Percentiles rank a stretch among this genome's conserved stretches.
Conservation (phyloP, 2,888 invertebrate genomes). For the Nephrotoma flavescens region DNA sequence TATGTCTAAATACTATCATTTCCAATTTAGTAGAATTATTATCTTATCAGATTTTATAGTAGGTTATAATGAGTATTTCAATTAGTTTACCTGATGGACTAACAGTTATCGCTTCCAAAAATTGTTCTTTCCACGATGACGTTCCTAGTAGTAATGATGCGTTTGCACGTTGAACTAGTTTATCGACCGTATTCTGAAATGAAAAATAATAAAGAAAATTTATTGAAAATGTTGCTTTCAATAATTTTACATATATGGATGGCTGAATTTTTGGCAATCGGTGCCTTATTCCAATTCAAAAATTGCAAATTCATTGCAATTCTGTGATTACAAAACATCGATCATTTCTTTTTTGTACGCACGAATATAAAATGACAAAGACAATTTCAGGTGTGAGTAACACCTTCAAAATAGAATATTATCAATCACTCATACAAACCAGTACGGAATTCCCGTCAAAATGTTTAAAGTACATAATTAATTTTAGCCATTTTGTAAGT, state of each 20-base stretch:
- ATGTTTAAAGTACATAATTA: too few species aligned
- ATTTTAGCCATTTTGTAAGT: too few species aligned
- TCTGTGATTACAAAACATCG: too few species aligned
- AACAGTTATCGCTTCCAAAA: slow-evolving; percentile 90
- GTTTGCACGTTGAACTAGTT: slow-evolving; percentile 92
- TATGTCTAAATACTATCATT: not conserved
- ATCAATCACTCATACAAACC: too few species aligned
- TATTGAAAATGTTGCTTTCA: not conserved
- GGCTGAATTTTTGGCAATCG: too few species aligned
- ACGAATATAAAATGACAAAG: too few species aligned
- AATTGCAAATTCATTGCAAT: too few species aligned
- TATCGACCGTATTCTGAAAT: slow-evolving; percentile 89
- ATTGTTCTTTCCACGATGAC: slow-evolving; percentile 99
- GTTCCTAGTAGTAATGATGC: slow-evolving; percentile 87
- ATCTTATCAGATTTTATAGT: not conserved
- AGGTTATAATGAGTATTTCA: not conserved
- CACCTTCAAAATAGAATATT: too few species aligned
- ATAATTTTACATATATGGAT: too few species aligned
- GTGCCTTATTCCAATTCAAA: not conserved
- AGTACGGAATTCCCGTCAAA: too few species aligned
- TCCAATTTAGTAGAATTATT: not conserved
- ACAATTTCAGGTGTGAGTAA: too few species aligned
- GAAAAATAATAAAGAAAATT: slow-evolving; percentile 12
- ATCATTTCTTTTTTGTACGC: too few species aligned
- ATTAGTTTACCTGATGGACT: slow-evolving; percentile 52